Base-by-base conservation (phyloP, 2,113 vertebrate species). In the Antigone vipio region DNA sequence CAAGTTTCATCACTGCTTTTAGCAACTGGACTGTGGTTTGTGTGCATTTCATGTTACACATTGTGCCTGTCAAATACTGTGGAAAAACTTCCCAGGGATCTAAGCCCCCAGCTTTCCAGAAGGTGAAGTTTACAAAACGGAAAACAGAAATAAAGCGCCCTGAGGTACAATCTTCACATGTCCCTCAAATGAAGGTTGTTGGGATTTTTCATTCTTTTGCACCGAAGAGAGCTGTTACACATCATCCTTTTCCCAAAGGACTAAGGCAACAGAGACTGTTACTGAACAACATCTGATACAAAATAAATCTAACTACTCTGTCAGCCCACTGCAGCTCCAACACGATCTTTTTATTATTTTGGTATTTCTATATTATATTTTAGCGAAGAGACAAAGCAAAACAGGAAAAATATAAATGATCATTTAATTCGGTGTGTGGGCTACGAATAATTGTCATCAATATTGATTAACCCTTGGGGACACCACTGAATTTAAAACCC, bases 381-480 rank as follows among this genome's bases (percentile, higher is more conserved):
- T 74, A 76, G 81, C 4, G 14, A 91, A 93, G 34, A 68, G 30
- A 35, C 29, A 40, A 52, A 68, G 66, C 47, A 40, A 69, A 77
- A 30, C 66, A 69, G 74, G 72, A 42, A 85, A 76, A 88, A 64
- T 4, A 3, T 2, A 88, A 85, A 52, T 60, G 71, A 63, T 86
- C 67, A 38, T 95, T 97, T 96, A 59, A 62, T 83, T 85, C 92
- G 95, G 42, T 44, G 63, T 74, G 71, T 82, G 60, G 60, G 29
- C 92, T 89, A 88, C 95, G 95, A 98, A 96, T 97, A 96, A 97
- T 98, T 97, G 95, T 87, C 85, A 96, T 80, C 96, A 94, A 78
- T 95, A 96, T 80, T 97, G 98, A 98, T 98, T 97, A 97, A 95
- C 60, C 98, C 79, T 35, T 27, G 49, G 98, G 92, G 98, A 97